Base-by-base conservation (phyloP, 2,797 vertebrate species). In the Smutsia gigantea region DNA sequence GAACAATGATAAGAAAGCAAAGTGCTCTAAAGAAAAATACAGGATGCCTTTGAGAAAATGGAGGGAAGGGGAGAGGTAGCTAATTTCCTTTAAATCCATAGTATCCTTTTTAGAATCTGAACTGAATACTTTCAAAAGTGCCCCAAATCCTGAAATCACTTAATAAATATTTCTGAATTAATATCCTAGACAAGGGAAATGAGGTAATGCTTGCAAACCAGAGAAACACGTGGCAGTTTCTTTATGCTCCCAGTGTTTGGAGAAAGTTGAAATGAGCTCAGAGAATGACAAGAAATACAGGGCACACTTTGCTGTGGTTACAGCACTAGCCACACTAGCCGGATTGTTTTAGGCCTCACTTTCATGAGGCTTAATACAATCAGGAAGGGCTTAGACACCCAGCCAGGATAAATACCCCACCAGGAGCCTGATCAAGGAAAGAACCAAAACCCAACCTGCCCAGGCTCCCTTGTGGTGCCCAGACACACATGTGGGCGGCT, bases 141-240 rank as follows among this genome's bases (percentile, higher is more conserved):
- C 79, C 93, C 94, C 71, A 90, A 97, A 97, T 96, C 93, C 97
- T 95, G 92, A 97, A 96, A 96, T 97, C 97, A 95, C 94, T 93
- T 96, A 88, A 95, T 98, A 97, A 97, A 94, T 96, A 94, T 97
- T 94, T 94, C 93, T 97, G 93, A 97, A 94, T 96, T 93, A 97
- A 97, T 96, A 93, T 92, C 96, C 84, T 90, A 92, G 94, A 96
- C 79, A 87, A 95, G 84, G 95, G 87, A 97, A 97, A 96, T 97
- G 96, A 97, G 94, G 96, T 97, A 96, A 98, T 97, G 89, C 83
- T 90, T 96, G 75, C 84, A 96, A 91, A 95, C 89, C 91, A 93
- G 71, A 89, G 96, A 93, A 95, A 96, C 93, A 61, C 61, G 49
- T 87, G 94, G 90, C 94, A 29, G 53, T 94, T 83, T 94, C 90